A percentile compares a stretch with the other conserved stretches of the same genome.
Evolutionary conservation across 2,797 vertebrate species (phyloP).

Genomic region (Cossypha heuglini): DNA sequence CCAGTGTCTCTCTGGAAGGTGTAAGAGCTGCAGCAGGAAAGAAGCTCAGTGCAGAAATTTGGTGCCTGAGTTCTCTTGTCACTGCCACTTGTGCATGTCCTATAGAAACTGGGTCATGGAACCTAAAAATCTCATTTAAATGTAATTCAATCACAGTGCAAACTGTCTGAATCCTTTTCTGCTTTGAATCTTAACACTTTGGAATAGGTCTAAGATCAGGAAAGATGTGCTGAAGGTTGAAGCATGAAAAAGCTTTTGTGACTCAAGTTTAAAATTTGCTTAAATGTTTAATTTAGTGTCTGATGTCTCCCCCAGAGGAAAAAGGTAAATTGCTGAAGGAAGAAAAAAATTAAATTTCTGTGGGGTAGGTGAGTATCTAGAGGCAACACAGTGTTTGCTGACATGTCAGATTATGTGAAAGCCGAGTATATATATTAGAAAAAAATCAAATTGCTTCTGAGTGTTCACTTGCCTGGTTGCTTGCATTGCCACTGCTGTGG

Average conservation of each 20-base stretch:
- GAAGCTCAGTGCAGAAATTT: background rate
- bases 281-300: background rate
- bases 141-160: background rate
- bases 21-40: background rate
- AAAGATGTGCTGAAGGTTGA: background rate
- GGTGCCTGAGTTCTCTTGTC: background rate
- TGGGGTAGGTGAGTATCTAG: background rate
- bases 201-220: background rate
- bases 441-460: background rate
- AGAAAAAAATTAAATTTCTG: background rate
- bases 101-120: background rate
- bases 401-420: background rate
- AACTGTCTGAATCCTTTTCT: background rate
- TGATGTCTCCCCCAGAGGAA: background rate
- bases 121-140: background rate
- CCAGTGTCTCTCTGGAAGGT: background rate
- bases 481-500: background rate
- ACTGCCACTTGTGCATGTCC: background rate
- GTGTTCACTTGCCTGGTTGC: background rate
- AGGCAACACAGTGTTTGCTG: background rate
- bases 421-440: background rate
- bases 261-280: background rate
- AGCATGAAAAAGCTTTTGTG: background rate
- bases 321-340: background rate
- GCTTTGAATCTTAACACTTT: background rate